A percentile compares a stretch with the other conserved stretches of the same genome.
Conservation (phyloP, 2,888 invertebrate genomes). For the Diloba caeruleocephala region DNA sequence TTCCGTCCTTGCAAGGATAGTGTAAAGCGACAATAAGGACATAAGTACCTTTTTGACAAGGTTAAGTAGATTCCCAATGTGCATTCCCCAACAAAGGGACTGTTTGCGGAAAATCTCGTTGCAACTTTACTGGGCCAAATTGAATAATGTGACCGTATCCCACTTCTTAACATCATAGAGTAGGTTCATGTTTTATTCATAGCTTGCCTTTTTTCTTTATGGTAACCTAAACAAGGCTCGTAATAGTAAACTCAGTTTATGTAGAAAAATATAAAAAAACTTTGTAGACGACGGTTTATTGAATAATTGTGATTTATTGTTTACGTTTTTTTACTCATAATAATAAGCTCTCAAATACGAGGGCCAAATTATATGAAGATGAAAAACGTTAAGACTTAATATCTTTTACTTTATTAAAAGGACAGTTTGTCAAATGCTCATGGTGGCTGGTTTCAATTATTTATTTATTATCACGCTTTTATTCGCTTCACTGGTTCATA, state of each 20-base stretch:
- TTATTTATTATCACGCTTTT: no score
- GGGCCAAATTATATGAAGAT: no score
- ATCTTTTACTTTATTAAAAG: no score
- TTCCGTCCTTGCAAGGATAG: no score
- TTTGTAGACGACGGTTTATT: conserved; percentile 12
- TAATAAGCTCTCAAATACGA: no score
- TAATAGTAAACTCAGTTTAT: conserved; percentile 32
- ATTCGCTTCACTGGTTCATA: no score
- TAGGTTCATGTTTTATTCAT: conserved; percentile 40
- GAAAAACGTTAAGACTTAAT: no score
- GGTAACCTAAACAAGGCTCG: conserved; percentile 12
- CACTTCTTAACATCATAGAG: conserved; percentile 18
- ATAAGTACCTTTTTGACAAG: no score
- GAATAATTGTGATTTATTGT: conserved; percentile 1
- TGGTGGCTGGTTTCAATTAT: no score
- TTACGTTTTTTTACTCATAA: neutral
- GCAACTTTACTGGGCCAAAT: conserved; percentile 5
- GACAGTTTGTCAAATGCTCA: no score
- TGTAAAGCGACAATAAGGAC: no score
- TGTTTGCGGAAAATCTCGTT: neutral
- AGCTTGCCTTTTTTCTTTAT: conserved; percentile 14
- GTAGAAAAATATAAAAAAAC: conserved; percentile 15
- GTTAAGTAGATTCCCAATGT: no score
- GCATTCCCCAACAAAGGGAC: neutral
- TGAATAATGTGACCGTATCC: conserved; percentile 9